phyloP scores from a whole-genome alignment of 1,140 invertebrate genomes.

The Ditylenchus dipsaci region DNA sequence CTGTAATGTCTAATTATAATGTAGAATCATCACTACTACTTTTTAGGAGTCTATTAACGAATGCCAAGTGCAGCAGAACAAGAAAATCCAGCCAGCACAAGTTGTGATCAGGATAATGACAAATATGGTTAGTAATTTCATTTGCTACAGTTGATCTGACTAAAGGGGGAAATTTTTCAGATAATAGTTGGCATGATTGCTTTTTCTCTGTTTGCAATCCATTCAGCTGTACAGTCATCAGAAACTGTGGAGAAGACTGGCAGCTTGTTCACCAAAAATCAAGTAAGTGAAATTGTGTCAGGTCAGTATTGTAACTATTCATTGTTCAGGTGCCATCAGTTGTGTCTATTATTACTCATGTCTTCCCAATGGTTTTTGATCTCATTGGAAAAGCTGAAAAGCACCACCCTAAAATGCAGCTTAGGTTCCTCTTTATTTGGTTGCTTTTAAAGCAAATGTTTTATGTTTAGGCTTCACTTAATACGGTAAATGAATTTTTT shows the following conservation, averaged over 20 bases:
- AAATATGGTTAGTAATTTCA: conserved; percentile 15
- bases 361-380: conserved; percentile 87
- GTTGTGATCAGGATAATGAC: conserved; percentile 15
- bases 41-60: conserved; percentile 33
- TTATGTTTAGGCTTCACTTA: conserved; percentile 69
- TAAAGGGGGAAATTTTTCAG: neutral
- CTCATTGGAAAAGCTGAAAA: conserved; percentile 79
- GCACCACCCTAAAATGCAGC: conserved; percentile 84
- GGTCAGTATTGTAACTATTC: neutral
- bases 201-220: conserved; percentile 54
- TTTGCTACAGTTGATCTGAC: neutral
- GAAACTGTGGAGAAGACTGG: conserved; percentile 51
- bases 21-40: neutral
- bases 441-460: too few species aligned
- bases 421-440: conserved; percentile 58
- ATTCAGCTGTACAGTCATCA: conserved; percentile 50
- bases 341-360: conserved; percentile 69
- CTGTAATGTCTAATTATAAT: neutral
- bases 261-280: conserved; percentile 56
- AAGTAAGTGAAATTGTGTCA: conserved; percentile 38
- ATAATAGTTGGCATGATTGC: conserved; percentile 49
- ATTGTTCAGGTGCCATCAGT: conserved; percentile 21
- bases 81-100: conserved; percentile 3
- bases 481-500: conserved; percentile 16
- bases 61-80: conserved; percentile 18